Percentiles rank a stretch among this genome's conserved stretches.
Evolutionary conservation across 2,797 vertebrate genomes (phyloP).

Genomic region (Rhynchotus rufescens): DNA sequence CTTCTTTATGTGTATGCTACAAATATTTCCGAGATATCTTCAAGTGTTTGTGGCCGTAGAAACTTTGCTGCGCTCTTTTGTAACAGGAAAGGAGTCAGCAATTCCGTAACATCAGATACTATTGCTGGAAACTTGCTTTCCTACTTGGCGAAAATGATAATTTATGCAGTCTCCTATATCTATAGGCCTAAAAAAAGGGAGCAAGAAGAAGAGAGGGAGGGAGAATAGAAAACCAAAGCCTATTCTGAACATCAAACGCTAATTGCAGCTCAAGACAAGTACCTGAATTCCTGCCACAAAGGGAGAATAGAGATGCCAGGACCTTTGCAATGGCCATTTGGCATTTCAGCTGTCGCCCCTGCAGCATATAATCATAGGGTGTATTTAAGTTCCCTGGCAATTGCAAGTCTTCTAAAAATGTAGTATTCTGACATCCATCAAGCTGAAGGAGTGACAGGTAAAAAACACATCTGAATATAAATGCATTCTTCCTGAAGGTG

Average conservation of each 20-base stretch:
- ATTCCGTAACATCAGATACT: constrained; percentile 21
- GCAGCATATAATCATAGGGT: constrained; percentile 57
- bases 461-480: constrained; percentile 58
- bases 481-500: constrained; percentile 21
- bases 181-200: neutral
- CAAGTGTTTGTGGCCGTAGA: neutral
- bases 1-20: neutral
- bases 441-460: constrained; percentile 57
- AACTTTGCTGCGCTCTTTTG: neutral
- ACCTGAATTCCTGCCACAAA: constrained; percentile 62
- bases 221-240: neutral
- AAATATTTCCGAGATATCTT: neutral
- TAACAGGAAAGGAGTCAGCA: constrained; percentile 35
- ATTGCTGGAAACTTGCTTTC: constrained; percentile 5
- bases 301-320: neutral
- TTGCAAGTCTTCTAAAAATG: constrained; percentile 59
- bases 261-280: constrained; percentile 45
- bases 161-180: constrained; percentile 34
- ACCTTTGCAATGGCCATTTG: constrained; percentile 16
- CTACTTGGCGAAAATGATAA: constrained; percentile 45
- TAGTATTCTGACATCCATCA: constrained; percentile 55
- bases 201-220: neutral
- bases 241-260: constrained; percentile 57
- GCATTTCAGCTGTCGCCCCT: constrained; percentile 47
- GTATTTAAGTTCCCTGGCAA: constrained; percentile 59